Percentiles rank a stretch among this genome's conserved stretches.
Conservation (phyloP, 2,797 vertebrate genomes). For the Prunella strophiata region DNA sequence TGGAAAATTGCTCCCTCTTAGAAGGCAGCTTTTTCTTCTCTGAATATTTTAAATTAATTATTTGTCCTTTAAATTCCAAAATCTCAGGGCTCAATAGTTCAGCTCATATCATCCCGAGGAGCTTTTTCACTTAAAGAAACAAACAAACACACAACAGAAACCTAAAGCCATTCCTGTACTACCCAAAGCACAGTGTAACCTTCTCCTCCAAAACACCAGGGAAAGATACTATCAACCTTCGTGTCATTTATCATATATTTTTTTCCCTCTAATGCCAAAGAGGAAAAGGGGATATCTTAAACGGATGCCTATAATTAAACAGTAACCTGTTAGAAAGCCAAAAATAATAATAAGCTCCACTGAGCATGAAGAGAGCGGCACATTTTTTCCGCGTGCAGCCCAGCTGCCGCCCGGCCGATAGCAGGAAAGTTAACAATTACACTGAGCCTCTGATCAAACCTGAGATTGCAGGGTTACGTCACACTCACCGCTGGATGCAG, state of each 20-base stretch:
- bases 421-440: slow-evolving; percentile 64
- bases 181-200: neutral
- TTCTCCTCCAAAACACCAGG: neutral
- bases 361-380: slow-evolving; percentile 58
- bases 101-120: neutral
- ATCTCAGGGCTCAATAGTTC: neutral
- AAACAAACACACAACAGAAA: neutral
- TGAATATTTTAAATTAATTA: neutral
- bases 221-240: slow-evolving; percentile 39
- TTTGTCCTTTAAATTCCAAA: neutral
- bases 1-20: neutral
- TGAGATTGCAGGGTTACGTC: slow-evolving; percentile 50
- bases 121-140: neutral
- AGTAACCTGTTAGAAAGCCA: slow-evolving; percentile 67
- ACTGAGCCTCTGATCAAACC: slow-evolving; percentile 43
- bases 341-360: slow-evolving; percentile 67
- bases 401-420: slow-evolving; percentile 53
- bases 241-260: neutral
- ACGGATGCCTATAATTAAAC: slow-evolving; percentile 66
- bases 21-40: neutral
- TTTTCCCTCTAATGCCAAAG: slow-evolving; percentile 24
- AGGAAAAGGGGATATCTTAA: slow-evolving; percentile 56
- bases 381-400: slow-evolving; percentile 54
- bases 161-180: neutral
- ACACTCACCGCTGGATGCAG: slow-evolving; percentile 93